phyloP scores from a whole-genome alignment of 2,797 vertebrate species.

The Jordanella pulchra region DNA sequence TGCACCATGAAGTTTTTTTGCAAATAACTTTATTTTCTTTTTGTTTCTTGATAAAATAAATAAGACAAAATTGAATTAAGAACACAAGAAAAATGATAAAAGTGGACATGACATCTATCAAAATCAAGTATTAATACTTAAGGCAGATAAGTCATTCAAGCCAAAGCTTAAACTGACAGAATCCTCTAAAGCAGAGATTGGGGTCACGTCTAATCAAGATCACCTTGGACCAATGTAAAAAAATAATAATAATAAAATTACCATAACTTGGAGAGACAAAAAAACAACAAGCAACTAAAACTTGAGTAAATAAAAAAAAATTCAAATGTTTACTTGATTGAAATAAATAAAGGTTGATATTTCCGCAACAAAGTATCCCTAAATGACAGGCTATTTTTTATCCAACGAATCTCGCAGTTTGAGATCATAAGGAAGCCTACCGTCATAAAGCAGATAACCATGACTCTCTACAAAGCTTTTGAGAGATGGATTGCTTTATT shows the following conservation, averaged over 20 bases:
- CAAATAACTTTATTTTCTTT: neutral
- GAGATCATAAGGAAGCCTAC: neutral
- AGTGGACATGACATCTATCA: neutral
- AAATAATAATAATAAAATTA: neutral
- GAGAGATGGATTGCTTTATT: constrained; percentile 20
- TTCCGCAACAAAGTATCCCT: neutral
- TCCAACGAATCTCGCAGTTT: neutral
- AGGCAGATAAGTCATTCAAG: neutral
- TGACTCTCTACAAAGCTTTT: constrained; percentile 5
- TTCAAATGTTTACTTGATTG: neutral
- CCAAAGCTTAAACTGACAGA: neutral
- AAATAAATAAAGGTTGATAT: neutral
- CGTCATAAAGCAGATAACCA: neutral
- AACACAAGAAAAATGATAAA: neutral
- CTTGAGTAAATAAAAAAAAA: neutral
- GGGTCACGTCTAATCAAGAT: neutral
- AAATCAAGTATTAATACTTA: neutral
- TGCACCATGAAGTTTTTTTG: neutral
- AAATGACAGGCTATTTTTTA: neutral
- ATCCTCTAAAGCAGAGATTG: neutral
- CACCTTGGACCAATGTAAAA: neutral
- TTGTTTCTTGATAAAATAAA: neutral
- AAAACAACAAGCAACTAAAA: neutral
- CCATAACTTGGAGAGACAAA: neutral
- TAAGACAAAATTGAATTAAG: neutral